A percentile compares a stretch with the other conserved stretches of the same genome.
phyloP scores from a whole-genome alignment of 2,797 vertebrate species.

The Lateolabrax maculatus region DNA sequence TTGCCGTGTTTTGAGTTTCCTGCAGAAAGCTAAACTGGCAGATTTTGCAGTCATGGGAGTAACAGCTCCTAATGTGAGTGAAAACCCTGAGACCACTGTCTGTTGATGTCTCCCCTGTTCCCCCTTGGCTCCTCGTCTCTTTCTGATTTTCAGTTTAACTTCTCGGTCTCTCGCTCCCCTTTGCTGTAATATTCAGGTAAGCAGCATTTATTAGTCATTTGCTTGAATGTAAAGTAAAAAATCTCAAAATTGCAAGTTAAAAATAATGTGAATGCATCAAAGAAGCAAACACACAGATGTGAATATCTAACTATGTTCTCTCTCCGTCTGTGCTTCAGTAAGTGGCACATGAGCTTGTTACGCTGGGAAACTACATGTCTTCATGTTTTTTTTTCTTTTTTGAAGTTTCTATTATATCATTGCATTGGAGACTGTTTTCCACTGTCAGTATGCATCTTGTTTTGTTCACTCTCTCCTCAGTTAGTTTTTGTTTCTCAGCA shows the following conservation, averaged over 20 bases:
- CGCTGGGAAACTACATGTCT: background rate
- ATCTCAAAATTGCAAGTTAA: background rate
- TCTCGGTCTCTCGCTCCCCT: background rate
- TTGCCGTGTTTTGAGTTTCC: background rate
- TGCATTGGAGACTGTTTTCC: slow-evolving; percentile 2
- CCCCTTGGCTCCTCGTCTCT: background rate
- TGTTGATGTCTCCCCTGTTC: too few relatives aligned
- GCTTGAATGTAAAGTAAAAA: background rate
- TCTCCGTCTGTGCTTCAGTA: background rate
- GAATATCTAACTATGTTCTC: background rate
- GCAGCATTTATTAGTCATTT: background rate
- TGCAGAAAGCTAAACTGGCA: background rate
- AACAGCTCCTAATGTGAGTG: background rate
- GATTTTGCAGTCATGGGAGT: background rate
- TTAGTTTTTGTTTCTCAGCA: slow-evolving; percentile 29
- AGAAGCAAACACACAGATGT: background rate
- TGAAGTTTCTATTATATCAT: background rate
- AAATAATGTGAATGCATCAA: background rate
- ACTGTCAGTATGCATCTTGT: background rate
- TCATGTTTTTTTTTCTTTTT: background rate
- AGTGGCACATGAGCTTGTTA: background rate
- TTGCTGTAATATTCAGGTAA: background rate
- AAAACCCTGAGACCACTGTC: slow-evolving; percentile 8
- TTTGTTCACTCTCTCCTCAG: background rate
- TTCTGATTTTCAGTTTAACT: background rate